A percentile compares a stretch with the other conserved stretches of the same genome.
These are phyloP conservation scores for Ramazzottius varieornatus DNA, from an alignment of 2,888 invertebrate species.

Conservation along the genomic window DNA sequence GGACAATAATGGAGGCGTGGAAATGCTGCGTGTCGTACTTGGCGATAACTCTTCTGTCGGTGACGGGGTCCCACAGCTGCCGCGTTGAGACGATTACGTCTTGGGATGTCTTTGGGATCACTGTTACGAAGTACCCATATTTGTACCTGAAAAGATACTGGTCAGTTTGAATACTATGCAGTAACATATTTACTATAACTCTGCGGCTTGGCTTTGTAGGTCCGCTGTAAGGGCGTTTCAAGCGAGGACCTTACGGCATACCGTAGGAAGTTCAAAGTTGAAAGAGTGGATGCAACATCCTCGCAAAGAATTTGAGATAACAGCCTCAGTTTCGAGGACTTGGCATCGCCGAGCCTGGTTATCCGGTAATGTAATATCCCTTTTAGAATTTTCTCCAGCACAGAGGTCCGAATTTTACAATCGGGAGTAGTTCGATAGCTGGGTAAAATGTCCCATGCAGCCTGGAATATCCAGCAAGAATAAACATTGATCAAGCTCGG, in stretches of 20 bases:
- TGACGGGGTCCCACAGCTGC: not conserved
- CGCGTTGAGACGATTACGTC: not conserved
- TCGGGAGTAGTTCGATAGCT: not conserved
- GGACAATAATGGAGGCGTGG: not conserved
- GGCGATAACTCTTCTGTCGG: slow-evolving; percentile 2
- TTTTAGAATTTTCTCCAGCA: not conserved
- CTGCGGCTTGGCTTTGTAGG: too few relatives aligned
- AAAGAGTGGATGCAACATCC: not conserved
- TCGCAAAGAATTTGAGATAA: not conserved
- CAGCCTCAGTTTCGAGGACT: not conserved
- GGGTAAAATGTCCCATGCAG: not conserved
- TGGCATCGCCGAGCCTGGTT: not conserved
- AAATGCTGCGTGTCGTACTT: not conserved
- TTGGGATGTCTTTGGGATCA: not conserved
- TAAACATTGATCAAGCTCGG: not conserved
- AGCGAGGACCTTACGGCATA: not conserved
- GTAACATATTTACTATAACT: too few relatives aligned
- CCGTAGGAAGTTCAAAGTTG: not conserved
- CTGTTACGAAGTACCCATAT: not conserved
- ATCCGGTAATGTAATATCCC: not conserved
- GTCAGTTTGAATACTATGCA: too few relatives aligned
- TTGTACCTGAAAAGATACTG: not conserved
- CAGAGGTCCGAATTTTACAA: not conserved
- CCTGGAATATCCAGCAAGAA: not conserved
- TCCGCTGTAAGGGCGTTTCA: not conserved